Percentiles rank a stretch among this genome's conserved stretches.
Evolutionary conservation across 2,888 invertebrate species (phyloP).

Genomic region (Fabriciana adippe): DNA sequence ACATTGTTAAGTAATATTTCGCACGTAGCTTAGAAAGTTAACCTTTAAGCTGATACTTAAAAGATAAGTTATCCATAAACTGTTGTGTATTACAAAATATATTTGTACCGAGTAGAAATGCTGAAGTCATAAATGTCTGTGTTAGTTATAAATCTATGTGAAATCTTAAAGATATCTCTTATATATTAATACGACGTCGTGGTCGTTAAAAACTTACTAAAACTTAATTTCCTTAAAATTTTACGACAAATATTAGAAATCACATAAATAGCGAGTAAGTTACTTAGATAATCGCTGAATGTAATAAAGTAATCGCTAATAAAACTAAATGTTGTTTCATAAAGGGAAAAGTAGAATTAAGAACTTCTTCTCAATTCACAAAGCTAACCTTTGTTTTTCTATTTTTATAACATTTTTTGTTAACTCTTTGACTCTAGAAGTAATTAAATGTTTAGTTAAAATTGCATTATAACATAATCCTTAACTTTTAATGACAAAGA

Average conservation of each 20-base stretch:
- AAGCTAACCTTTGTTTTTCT: neutral
- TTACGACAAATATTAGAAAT: constrained; percentile 32
- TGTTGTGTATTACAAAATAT: constrained; percentile 36
- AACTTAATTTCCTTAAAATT: constrained; percentile 32
- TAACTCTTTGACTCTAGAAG: too few species aligned
- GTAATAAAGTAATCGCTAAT: constrained; percentile 11
- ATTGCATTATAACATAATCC: too few species aligned
- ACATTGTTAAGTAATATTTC: constrained; percentile 48
- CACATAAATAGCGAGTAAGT: constrained; percentile 14
- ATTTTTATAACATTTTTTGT: neutral
- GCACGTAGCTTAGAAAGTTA: constrained; percentile 51
- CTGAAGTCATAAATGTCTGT: constrained; percentile 43
- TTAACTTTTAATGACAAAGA: too few species aligned
- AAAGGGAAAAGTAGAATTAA: constrained; percentile 4
- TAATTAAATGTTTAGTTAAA: too few species aligned
- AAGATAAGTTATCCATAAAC: constrained; percentile 38
- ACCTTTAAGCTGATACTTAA: constrained; percentile 38
- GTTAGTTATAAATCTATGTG: constrained; percentile 44
- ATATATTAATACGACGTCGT: constrained; percentile 19
- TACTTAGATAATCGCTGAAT: constrained; percentile 16
- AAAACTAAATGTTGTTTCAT: constrained; percentile 15
- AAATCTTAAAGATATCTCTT: constrained; percentile 46
- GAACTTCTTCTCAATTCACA: too few species aligned
- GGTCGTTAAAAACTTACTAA: constrained; percentile 29
- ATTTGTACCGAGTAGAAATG: constrained; percentile 35